Conservation (phyloP, 2,888 invertebrate species). For the Diarsia rubi region DNA sequence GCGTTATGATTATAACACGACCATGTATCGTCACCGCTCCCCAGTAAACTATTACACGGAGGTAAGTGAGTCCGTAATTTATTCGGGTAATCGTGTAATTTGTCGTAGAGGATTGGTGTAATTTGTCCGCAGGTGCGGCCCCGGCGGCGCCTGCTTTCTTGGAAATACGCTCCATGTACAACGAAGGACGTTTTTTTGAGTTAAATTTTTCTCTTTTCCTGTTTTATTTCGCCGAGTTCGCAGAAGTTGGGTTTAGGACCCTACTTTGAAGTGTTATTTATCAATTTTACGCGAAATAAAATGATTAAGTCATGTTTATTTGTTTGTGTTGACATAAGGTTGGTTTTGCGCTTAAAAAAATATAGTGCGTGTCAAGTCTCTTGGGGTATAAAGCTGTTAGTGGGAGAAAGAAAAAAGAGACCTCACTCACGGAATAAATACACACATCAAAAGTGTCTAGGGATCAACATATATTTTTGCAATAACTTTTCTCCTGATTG, state of each 20-base stretch:
- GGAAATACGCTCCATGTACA: slow-evolving; percentile 55
- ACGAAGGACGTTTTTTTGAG: slow-evolving; percentile 45
- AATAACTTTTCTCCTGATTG: too few relatives aligned
- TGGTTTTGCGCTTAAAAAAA: background rate
- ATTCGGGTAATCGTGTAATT: slow-evolving; percentile 85
- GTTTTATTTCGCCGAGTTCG: slow-evolving; percentile 40
- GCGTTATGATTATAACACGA: slow-evolving; percentile 68
- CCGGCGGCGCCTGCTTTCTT: slow-evolving; percentile 68
- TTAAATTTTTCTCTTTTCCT: slow-evolving; percentile 51
- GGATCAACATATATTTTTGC: too few relatives aligned
- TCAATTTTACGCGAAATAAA: slow-evolving; percentile 30
- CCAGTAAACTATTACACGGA: slow-evolving; percentile 72
- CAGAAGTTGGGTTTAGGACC: slow-evolving; percentile 12
- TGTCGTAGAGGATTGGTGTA: slow-evolving; percentile 80
- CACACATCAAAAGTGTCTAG: too few relatives aligned
- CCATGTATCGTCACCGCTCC: slow-evolving; percentile 68
- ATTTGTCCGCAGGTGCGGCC: slow-evolving; percentile 80
- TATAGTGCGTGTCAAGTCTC: background rate
- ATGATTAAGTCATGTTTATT: slow-evolving; percentile 8
- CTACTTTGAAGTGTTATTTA: slow-evolving; percentile 31
- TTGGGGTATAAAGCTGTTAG: background rate
- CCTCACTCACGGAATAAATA: background rate
- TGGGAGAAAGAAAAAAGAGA: background rate
- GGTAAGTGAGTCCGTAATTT: slow-evolving; percentile 81
- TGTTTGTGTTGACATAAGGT: slow-evolving; percentile 12